A percentile compares a stretch with the other conserved stretches of the same genome.
Conservation (phyloP, 2,888 invertebrate species). For the Salpingus planirostris region DNA sequence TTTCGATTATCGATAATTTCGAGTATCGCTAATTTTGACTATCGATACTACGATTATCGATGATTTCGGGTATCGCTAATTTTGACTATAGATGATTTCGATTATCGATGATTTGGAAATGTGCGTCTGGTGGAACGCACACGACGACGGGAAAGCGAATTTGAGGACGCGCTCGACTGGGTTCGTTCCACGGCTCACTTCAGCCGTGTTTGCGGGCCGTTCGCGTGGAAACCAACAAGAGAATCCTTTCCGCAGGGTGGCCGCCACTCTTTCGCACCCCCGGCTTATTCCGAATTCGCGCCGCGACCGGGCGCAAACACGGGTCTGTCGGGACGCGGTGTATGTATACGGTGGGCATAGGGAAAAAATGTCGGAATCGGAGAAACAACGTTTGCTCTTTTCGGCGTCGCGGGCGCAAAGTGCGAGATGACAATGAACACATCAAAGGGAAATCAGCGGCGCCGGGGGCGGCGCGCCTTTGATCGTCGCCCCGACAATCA, state of each 20-base stretch:
- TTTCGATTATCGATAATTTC: too few species aligned
- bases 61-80: too few species aligned
- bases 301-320: background rate
- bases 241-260: conserved; percentile 40
- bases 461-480: conserved; percentile 29
- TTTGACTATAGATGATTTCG: too few species aligned
- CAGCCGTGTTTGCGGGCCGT: conserved; percentile 34
- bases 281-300: conserved; percentile 14
- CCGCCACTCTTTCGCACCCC: conserved; percentile 17
- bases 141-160: too few species aligned
- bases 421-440: conserved; percentile 9
- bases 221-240: conserved; percentile 41
- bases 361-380: too few species aligned
- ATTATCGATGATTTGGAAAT: too few species aligned
- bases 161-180: conserved; percentile 30
- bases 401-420: conserved; percentile 5
- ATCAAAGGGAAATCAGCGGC: conserved; percentile 16
- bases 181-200: conserved; percentile 39
- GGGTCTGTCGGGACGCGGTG: too few species aligned
- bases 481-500: conserved; percentile 36
- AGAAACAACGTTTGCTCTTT: conserved; percentile 6
- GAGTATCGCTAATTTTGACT: too few species aligned
- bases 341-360: too few species aligned
- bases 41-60: too few species aligned
- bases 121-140: too few species aligned